Conservation (phyloP, 2,797 vertebrate genomes). For the Monodelphis domestica region DNA sequence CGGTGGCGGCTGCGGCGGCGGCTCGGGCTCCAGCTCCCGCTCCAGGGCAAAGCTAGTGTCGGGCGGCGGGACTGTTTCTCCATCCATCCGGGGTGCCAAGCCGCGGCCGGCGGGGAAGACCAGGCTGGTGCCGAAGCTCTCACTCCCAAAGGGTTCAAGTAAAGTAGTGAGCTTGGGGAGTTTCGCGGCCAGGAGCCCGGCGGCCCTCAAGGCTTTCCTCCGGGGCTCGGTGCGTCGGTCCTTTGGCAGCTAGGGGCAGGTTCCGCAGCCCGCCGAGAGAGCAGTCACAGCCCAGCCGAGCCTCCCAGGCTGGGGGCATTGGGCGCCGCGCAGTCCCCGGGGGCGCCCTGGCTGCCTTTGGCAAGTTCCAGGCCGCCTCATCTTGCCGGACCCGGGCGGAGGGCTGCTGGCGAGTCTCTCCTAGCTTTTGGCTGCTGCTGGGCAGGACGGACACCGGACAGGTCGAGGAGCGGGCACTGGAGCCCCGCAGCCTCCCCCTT, state of each 20-base stretch:
- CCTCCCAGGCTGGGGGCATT: slow-evolving; percentile 74
- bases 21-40: slow-evolving; percentile 72
- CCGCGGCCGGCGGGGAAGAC: slow-evolving; percentile 11
- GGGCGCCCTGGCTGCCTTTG: slow-evolving; percentile 57
- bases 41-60: slow-evolving; percentile 51
- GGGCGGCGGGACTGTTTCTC: slow-evolving; percentile 47
- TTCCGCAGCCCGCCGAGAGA: slow-evolving; percentile 46
- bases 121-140: slow-evolving; percentile 65
- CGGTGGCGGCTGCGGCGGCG: slow-evolving; percentile 46
- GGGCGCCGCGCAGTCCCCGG: slow-evolving; percentile 64
- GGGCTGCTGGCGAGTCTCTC: slow-evolving; percentile 45
- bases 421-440: not conserved
- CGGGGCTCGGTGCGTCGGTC: no score
- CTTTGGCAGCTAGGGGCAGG: slow-evolving; percentile 14
- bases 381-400: slow-evolving; percentile 44
- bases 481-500: not conserved
- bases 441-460: accelerated
- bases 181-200: slow-evolving; percentile 16
- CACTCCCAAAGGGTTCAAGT: slow-evolving; percentile 55
- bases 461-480: not conserved
- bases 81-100: slow-evolving; percentile 55
- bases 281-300: slow-evolving; percentile 66
- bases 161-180: slow-evolving; percentile 49
- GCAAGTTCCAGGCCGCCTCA: slow-evolving; percentile 14
- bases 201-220: slow-evolving; percentile 17